These are phyloP conservation scores for Oreochromis niloticus DNA, from an alignment of 2,113 vertebrate genomes.

Conservation along the genomic window DNA sequence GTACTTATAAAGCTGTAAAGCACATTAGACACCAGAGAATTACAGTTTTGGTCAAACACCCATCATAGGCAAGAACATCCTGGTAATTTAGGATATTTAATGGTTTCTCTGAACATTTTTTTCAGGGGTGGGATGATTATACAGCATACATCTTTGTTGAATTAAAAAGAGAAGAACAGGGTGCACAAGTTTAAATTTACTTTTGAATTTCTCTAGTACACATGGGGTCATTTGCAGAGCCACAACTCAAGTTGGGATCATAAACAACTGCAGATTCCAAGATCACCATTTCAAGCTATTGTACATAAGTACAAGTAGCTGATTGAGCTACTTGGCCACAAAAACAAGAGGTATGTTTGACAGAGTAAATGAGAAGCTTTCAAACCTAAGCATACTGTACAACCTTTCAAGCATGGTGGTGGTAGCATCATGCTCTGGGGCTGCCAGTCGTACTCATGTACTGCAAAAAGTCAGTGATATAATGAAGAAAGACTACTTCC, in stretches of 20 bases:
- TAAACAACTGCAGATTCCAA: neutral
- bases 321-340: neutral
- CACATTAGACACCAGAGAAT: neutral
- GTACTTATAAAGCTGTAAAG: neutral
- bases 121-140: neutral
- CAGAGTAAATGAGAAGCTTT: neutral
- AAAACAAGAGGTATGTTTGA: no score
- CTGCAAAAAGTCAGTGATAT: neutral
- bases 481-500: neutral
- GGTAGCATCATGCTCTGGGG: neutral
- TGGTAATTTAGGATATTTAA: neutral
- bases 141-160: neutral
- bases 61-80: neutral
- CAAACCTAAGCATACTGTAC: neutral
- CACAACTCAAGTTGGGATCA: neutral
- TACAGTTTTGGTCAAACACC: neutral
- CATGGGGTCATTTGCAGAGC: neutral
- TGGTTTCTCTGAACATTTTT: neutral
- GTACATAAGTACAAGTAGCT: neutral
- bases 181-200: neutral
- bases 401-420: neutral
- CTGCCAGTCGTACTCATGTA: neutral
- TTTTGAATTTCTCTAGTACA: neutral
- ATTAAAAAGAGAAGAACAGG: neutral
- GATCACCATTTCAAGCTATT: neutral